Percentiles rank a stretch among this genome's conserved stretches.
Evolutionary conservation across 2,113 vertebrate species (phyloP).

Genomic region (Beaufortia kweichowensis): DNA sequence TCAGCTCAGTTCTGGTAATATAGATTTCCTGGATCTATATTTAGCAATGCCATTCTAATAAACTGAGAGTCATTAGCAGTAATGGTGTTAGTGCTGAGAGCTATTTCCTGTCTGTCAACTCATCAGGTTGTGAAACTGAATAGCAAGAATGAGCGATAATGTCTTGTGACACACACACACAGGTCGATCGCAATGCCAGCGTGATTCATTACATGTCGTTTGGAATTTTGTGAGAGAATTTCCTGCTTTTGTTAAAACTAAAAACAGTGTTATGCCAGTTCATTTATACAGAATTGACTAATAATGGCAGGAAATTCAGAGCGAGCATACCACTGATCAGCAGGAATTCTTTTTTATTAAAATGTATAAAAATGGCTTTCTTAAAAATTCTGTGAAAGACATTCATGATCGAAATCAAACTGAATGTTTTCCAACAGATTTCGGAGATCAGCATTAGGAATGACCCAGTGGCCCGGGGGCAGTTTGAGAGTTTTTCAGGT

Average conservation of each 20-base stretch:
- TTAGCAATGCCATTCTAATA: background rate
- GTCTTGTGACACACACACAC: background rate
- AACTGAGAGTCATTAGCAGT: background rate
- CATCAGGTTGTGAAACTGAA: background rate
- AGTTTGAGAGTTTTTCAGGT: no score
- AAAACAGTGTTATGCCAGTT: background rate
- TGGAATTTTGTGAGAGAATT: background rate
- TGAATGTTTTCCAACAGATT: no score
- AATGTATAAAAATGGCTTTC: background rate
- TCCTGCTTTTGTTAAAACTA: constrained; percentile 16
- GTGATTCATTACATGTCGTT: background rate
- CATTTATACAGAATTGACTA: background rate
- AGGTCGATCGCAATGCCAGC: background rate
- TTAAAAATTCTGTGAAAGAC: background rate
- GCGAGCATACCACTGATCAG: background rate
- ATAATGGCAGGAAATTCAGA: constrained; percentile 11
- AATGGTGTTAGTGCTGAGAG: background rate
- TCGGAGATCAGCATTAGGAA: no score
- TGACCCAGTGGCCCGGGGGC: no score
- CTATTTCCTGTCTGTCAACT: background rate
- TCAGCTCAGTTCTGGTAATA: background rate
- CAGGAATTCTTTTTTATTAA: background rate
- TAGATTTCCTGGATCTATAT: background rate
- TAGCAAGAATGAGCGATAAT: background rate
- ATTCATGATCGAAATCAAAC: background rate